Evolutionary conservation across 2,113 vertebrate species (phyloP), one percentile per base, ranked within the genome.

Genomic region (Recurvirostra avosetta): DNA sequence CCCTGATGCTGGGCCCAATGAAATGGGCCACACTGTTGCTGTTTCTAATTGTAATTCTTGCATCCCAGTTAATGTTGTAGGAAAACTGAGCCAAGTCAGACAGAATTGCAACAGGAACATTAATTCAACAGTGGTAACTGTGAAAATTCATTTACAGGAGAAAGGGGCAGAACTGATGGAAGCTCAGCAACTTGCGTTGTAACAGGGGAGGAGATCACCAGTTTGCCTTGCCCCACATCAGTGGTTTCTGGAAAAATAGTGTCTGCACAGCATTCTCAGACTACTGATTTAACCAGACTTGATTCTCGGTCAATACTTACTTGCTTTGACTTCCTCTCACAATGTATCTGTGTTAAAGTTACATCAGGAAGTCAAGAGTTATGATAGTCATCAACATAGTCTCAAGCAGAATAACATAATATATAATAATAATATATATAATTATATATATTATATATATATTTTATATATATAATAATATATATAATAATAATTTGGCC

Each of bases 321-420:
- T 84, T 93, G 43, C 49, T 89, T 86, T 95, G 87, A 56, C 47
- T 90, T 73, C 92, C 77, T 94, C 81, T 92, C 75, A 74, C 5
- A 45, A 21, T 36, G 70, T 88, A 20, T 56, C 50, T 67, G 5
- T 67, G 91, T 32, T 90, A 58, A 86, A 71, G 74, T 56, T 65
- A 81, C 34, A 92, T n/a, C 34, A 91, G 34, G 85, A 83, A 90
- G 25, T 67, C 8, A 53, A 30, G 88, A 58, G 30, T 66, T 68
- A 52, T 9, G 67, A 65, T 62, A 75, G 78, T 25, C 53, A 75
- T 47, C 18, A 36, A 3, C 23, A 11, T 32, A 85, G 16, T 85
- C 53, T 88, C 91, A 61, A 92, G 52, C 38, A 55, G 67, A 55
- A 11, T 84, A 80, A 61, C 65, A 55, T n/a, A n/a, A n/a, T n/a